Evolutionary conservation across 2,888 invertebrate species (phyloP), one percentile per base, ranked within the genome.

Genomic region (Tuta absoluta): DNA sequence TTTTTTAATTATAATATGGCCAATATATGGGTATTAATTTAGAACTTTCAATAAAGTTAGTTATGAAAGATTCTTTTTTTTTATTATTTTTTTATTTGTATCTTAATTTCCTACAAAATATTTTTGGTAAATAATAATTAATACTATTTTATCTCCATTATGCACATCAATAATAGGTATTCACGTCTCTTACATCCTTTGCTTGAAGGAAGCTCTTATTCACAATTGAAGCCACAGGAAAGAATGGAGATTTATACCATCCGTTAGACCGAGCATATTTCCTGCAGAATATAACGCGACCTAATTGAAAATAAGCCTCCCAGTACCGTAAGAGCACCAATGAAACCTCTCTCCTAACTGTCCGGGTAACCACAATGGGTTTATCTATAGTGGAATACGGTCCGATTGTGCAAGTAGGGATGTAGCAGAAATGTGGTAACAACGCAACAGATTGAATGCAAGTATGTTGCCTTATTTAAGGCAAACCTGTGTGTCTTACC

Each of bases 331-430:
- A 67, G 67, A 66, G 70, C 63, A 68, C 28, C 63, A 38, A 49
- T 66, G 68, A 67, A 67, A 66, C 66, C 67, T 66, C 67, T 68
- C 69, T 66, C 63, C 66, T 73, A 72, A 72, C 71, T 69, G 72
- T 69, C 71, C 64, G 62, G 68, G 66, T 71, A 71, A 71, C 72
- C 73, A 72, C 73, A 72, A 71, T 72, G 61, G 70, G 53, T 61
- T 64, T 63, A 67, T 70, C 67, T 69, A 70, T 41, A 62, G 48
- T 60, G 60, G 24, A 23, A 12, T 60, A 45, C 8, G 58, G 37
- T 33, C 37, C 19, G 58, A 58, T 58, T 58, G 38, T 58, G 38
- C 21, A 58, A 58, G 38, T 58, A 38, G 33, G 33, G 56, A 33
- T 56, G 56, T 56, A 56, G 24, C 56, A 17, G 49, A 62, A 63